A percentile compares a stretch with the other conserved stretches of the same genome.
phyloP scores from a whole-genome alignment of 1,140 invertebrate species.

The Drosophila persimilis region DNA sequence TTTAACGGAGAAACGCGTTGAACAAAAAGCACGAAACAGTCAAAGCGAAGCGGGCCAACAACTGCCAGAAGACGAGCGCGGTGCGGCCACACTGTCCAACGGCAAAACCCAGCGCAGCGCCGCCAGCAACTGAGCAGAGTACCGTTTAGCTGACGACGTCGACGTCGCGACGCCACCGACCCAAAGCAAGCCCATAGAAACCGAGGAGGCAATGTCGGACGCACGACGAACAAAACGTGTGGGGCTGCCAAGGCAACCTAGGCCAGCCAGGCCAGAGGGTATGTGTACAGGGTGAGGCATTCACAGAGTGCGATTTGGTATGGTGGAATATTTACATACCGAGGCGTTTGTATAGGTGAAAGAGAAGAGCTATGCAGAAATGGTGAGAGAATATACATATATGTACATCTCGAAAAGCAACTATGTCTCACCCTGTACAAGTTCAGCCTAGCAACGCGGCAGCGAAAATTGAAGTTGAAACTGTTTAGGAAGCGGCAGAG shows the following conservation, averaged over 20 bases:
- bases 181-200: no score
- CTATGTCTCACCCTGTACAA: no score
- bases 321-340: no score
- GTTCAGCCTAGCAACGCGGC: no score
- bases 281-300: no score
- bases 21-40: conserved; percentile 28
- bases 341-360: no score
- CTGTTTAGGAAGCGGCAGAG: no score
- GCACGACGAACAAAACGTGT: conserved; percentile 31
- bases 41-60: conserved; percentile 46
- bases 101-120: conserved; percentile 30
- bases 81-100: conserved; percentile 51
- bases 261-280: conserved; percentile 28
- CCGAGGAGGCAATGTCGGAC: conserved; percentile 36
- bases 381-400: no score
- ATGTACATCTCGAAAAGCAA: no score
- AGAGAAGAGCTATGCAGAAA: no score
- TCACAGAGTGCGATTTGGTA: no score
- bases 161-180: conserved; percentile 12
- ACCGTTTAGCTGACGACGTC: conserved; percentile 30
- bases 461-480: no score
- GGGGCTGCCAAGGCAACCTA: conserved; percentile 52
- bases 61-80: conserved; percentile 48
- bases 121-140: conserved; percentile 42
- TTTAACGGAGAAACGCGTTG: background rate